Evolutionary conservation across 2,888 invertebrate species (phyloP).

Genomic region (Dioctria rufipes): DNA sequence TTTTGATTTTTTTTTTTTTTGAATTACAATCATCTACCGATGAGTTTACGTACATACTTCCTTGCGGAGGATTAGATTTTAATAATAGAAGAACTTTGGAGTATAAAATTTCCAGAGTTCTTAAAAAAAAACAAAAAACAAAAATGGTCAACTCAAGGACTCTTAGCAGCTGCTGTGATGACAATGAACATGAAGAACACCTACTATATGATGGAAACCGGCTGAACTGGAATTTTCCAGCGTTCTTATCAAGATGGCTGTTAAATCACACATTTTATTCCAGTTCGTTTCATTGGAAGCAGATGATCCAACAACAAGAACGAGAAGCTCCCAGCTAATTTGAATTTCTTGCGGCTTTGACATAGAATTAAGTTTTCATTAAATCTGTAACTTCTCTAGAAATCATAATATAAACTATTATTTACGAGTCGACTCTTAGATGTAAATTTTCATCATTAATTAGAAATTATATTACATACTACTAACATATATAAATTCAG

Average conservation of each 20-base stretch:
- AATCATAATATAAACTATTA: neutral
- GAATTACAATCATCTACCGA: too few relatives aligned
- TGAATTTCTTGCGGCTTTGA: neutral
- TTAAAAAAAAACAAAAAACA: neutral
- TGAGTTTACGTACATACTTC: too few relatives aligned
- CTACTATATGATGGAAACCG: neutral
- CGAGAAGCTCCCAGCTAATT: slow-evolving; percentile 40
- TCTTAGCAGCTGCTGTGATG: neutral
- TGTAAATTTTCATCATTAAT: neutral
- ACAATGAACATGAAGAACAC: too few relatives aligned
- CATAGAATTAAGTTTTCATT: slow-evolving; percentile 1
- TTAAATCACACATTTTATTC: slow-evolving; percentile 50
- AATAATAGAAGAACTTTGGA: neutral
- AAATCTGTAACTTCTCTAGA: neutral
- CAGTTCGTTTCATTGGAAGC: slow-evolving; percentile 51
- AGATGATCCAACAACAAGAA: slow-evolving; percentile 25
- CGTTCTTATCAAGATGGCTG: slow-evolving; percentile 52
- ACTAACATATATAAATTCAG: slow-evolving; percentile 14
- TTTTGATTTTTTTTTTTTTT: neutral
- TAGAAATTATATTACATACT: too few relatives aligned
- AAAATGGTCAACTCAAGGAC: slow-evolving; percentile 33
- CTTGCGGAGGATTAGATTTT: neutral
- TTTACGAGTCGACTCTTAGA: slow-evolving; percentile 31
- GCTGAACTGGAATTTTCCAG: slow-evolving; percentile 44
- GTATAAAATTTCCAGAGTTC: neutral